Evolutionary conservation across 1,140 invertebrate species (phyloP), one percentile per base, ranked within the genome.

Genomic region (Lasioglossum albipes): DNA sequence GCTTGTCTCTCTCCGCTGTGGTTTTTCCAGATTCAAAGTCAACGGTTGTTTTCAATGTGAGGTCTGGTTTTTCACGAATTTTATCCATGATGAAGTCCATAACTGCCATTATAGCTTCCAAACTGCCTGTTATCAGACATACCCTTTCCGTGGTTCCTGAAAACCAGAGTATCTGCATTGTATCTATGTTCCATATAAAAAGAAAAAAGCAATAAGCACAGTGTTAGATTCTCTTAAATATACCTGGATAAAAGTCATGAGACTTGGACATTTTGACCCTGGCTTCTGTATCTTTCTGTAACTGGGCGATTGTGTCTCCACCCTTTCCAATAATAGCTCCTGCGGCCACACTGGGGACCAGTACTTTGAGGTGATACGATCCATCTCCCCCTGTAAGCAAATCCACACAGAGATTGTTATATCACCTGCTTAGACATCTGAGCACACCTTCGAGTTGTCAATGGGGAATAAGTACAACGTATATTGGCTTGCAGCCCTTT

Each of bases 231-330:
- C 1, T 74, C 49, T 42, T 27, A 16, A 41, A 57, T 10, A 20
- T 94, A 98, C 98, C 98, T 94, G 98, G 98, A 95, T 99, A 99
- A 93, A 98, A 99, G 93, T 99, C 98, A 92, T 98, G 98, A 22
- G 98, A 97, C 94, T 99, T 99, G 81, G 98, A 99, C 98, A 99
- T 99, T 95, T 99, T 99, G 78, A 99, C 97, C 87, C 97, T 95
- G 84, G 98, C 97, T 88, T 97, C 97, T 61, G 98, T 97, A 91
- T 99, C 98, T 93, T 98, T 98, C 94, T 99, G 98, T 87, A 99
- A 94, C 91, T 99, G 97, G 85, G 97, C 98, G 93, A 99, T 99
- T 41, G 98, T 99, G 93, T 99, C 98, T 78, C 98, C 98, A 22
- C 98, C 98, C 94, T 99, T 99, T 83, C 98, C 98, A 92, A 99